Base-by-base conservation (phyloP, 2,113 vertebrate genomes). In the Misgurnus mizolepis region DNA sequence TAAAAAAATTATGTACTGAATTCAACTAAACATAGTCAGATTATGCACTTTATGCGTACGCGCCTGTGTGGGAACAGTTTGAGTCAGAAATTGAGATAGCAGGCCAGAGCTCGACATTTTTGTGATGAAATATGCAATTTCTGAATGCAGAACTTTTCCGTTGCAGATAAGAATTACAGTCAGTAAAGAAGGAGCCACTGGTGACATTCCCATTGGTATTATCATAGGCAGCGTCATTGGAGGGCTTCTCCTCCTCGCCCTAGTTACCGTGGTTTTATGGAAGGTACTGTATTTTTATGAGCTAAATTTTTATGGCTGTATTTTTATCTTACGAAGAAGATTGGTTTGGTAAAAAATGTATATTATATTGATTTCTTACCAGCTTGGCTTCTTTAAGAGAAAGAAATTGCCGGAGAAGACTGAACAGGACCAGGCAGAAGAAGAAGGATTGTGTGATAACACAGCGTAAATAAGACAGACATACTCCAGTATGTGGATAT, bases 351-450 rank as follows among this genome's bases (percentile, higher is more conserved):
- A 7, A 58, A 56, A 61, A 61, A 34, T 45, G 9, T 18, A 5
- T 55, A 14, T 66, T 22, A 50, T 39, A 5, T 34, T 66, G 62
- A 53, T 77, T 47, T 77, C 14, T 11, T 17, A 55, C 27, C 90
- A 96, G 95, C 83, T 96, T 18, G 95, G 95, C 22, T 96, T 96
- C 90, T 96, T 96, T 91, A 94, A 95, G 88, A 93, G 95, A 83
- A 94, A 95, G 86, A 94, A 93, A 7, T 88, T 95, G 78, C 94
- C 95, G 87, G 93, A 95, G 90, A 77, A 78, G 76, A 91, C 86
- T 49, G 85, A 87, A 75, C 93, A 93, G 43, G 93, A 94, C 12
- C 79, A 69, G 0, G 90, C 92, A 10, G 94, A 95, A 88, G 88
- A 76, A 22, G 80, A 84, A 12, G 85, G 72, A 1, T 88, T 86